Base-by-base conservation (phyloP, 2,113 vertebrate genomes). In the Gallinago media region DNA sequence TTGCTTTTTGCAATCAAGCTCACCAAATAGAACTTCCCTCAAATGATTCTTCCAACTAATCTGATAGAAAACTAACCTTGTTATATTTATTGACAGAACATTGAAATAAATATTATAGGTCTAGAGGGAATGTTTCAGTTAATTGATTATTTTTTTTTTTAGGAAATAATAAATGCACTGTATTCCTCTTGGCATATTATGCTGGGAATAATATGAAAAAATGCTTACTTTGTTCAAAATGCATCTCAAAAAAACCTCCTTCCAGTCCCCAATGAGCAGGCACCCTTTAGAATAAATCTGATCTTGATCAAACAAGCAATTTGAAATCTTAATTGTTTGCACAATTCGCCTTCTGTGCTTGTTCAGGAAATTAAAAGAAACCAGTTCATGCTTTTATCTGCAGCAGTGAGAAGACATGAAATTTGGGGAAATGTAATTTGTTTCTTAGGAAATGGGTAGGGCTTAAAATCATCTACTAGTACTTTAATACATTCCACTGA, bases 271-370 rank as follows among this genome's bases (percentile, higher is more conserved):
- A 87, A 95, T 97, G 98, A 98, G 97, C 96, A 97, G 68, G 72
- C 85, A 97, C 97, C 98, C 97, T 98, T 97, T 97, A 98, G 98
- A 98, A 99, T 99, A 99, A 99, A 99, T 98, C 98, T 98, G 92
- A 97, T 98, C 97, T 97, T 97, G 98, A 97, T 98, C 99, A 99
- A 99, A 99, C 98, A 99, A 99, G 98, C 98, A 99, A 99, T 99
- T 98, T 98, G 98, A 98, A 98, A 98, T 99, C 99, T 99, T 99
- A 99, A 99, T 99, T 99, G 98, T 99, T 99, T 98, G 99, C 97
- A 98, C 98, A 95, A 98, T 98, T 98, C 98, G 97, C 98, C 98
- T 98, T 96, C 95, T 95, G 98, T 98, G 98, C 98, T 98, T 97
- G 85, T 97, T 98, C 97, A 97, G 98, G 98, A 98, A 99, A 98